phyloP scores from a whole-genome alignment of 2,113 vertebrate species.

The Grammomys dolichurus region DNA sequence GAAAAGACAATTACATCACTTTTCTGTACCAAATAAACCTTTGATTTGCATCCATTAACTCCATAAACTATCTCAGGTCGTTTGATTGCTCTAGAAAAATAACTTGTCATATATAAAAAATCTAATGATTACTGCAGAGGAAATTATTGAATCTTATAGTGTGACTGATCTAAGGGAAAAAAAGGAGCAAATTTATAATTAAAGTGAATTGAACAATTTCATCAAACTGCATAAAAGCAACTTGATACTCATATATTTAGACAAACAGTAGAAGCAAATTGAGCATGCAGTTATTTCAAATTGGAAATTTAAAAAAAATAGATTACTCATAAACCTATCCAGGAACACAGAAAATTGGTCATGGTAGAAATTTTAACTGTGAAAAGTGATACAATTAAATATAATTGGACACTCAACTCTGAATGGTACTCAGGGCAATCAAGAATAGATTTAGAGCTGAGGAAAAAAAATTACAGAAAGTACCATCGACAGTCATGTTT shows the following conservation, averaged over 20 bases:
- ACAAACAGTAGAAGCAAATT: constrained; percentile 70
- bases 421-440: constrained; percentile 65
- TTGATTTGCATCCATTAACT: constrained; percentile 38
- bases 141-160: constrained; percentile 40
- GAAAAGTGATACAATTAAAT: constrained; percentile 77
- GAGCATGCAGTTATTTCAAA: constrained; percentile 63
- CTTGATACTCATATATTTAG: constrained; percentile 49
- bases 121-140: constrained; percentile 32
- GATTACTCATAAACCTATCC: constrained; percentile 59
- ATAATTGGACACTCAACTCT: constrained; percentile 73
- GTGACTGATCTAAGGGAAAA: constrained; percentile 12
- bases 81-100: constrained; percentile 36
- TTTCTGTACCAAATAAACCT: constrained; percentile 9
- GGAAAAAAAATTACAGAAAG: constrained; percentile 61
- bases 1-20: neutral
- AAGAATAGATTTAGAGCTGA: constrained; percentile 61
- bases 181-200: constrained; percentile 63
- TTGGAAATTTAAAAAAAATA: constrained; percentile 68
- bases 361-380: constrained; percentile 72
- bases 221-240: constrained; percentile 33
- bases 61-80: neutral
- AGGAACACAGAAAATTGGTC: constrained; percentile 71
- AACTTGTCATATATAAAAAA: constrained; percentile 51
- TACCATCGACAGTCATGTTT: constrained; percentile 55
- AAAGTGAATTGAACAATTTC: constrained; percentile 69